Base-by-base conservation (phyloP, 2,113 vertebrate species). In the Cephalopholis sonnerati region DNA sequence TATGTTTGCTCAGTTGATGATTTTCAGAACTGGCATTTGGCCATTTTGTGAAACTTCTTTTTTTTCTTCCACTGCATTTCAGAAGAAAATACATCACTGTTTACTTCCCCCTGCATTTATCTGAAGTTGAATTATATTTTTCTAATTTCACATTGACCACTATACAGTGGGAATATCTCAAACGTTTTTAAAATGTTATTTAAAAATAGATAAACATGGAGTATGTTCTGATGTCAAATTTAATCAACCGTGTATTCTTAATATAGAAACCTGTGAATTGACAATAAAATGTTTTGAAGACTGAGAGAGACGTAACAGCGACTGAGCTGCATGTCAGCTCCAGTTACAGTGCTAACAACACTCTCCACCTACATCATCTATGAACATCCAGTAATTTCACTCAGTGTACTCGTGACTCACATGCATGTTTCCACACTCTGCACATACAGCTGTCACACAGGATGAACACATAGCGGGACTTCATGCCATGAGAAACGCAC, bases 401-500 rank as follows among this genome's bases (percentile, higher is more conserved):
- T 62, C 72, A 32, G 4, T 46, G 54, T 11, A 0, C 25, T 29
- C 29, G 15, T 44, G 63, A 82, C 65, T 76, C 72, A 57, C 65
- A 22, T 17, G 57, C 50, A 17, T 50, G 65, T 64, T 73, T 48
- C 59, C 39, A 32, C 36, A 55, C 41, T 67, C 0, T 46, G 74
- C 63, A 63, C 55, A 17, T 9, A 6, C 41, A 84, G 82, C 76
- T 25, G 29, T 75, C 58, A 65, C 77, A 61, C 16, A 5, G 58
- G 7, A 71, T 79, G 16, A 64, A 58, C 76, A 69, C 67, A 59
- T 53, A 10, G 7, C 29, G 2, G 48, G n/a, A 53, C 48, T 6
- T 12, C 44, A 29, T 5, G 36, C 18, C 48, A 54, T 1, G 24
- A 71, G 53, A 64, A 58, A 12, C 44, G 58, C 51, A 13, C 32